Percentiles rank a stretch among this genome's conserved stretches.
Evolutionary conservation across 2,888 invertebrate genomes (phyloP).

Genomic region (Syritta pipiens): DNA sequence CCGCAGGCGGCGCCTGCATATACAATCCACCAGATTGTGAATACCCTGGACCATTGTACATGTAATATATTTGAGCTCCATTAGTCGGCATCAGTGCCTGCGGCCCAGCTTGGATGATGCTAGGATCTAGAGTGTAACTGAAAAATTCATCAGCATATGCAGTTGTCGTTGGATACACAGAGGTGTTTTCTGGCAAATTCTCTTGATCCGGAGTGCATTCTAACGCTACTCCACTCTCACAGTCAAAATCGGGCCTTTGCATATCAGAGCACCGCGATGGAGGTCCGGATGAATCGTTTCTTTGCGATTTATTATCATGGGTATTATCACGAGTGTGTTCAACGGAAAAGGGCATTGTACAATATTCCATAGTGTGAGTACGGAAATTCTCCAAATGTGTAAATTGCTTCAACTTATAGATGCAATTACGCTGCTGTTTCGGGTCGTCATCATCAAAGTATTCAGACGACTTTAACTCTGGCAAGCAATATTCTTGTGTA

Average conservation of each 20-base stretch:
- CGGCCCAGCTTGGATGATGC: slow-evolving; percentile 63
- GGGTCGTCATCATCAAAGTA: slow-evolving; percentile 67
- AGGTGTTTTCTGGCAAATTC: slow-evolving; percentile 62
- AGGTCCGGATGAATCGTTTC: slow-evolving; percentile 49
- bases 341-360: slow-evolving; percentile 72
- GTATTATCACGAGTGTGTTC: slow-evolving; percentile 70
- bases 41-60: slow-evolving; percentile 55
- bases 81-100: slow-evolving; percentile 66
- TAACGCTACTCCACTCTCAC: slow-evolving; percentile 1
- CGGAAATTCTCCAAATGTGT: slow-evolving; percentile 73
- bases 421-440: slow-evolving; percentile 66
- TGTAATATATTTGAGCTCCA: slow-evolving; percentile 67
- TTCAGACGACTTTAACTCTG: slow-evolving; percentile 57
- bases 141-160: slow-evolving; percentile 71
- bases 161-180: slow-evolving; percentile 68
- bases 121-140: slow-evolving; percentile 70
- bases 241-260: slow-evolving; percentile 25
- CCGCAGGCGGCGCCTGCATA: slow-evolving; percentile 61
- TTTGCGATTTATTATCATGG: slow-evolving; percentile 44
- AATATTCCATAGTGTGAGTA: slow-evolving; percentile 71
- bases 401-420: slow-evolving; percentile 72
- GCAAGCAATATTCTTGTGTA: slow-evolving; percentile 66
- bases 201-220: slow-evolving; percentile 23
- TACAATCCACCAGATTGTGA: slow-evolving; percentile 64
- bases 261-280: slow-evolving; percentile 47